Percentiles rank a stretch among this genome's conserved stretches.
Conservation (phyloP, 2,797 vertebrate genomes). For the Calcarius lapponicus region DNA sequence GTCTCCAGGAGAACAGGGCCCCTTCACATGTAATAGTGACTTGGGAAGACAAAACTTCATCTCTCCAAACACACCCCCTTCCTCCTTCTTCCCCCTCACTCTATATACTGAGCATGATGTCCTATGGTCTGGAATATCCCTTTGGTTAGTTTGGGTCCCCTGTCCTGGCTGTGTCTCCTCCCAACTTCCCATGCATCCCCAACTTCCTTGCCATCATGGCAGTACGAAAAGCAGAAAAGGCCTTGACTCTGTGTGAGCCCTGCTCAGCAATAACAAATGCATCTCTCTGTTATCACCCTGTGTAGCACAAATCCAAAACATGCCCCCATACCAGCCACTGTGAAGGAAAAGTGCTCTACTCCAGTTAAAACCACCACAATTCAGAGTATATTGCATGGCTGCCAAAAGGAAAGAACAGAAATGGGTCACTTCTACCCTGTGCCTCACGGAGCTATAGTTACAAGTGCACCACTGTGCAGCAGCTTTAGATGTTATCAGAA, state of each 20-base stretch:
- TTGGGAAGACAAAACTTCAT: background rate
- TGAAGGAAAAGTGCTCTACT: background rate
- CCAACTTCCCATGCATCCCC: rapidly evolving
- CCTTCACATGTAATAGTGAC: background rate
- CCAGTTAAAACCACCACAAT: background rate
- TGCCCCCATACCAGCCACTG: no score
- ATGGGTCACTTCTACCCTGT: background rate
- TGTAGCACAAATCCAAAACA: background rate
- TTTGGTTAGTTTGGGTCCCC: background rate
- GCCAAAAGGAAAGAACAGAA: background rate
- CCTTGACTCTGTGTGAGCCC: background rate
- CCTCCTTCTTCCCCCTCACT: rapidly evolving
- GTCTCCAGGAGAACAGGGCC: background rate
- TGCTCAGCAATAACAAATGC: background rate
- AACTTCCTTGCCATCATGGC: background rate
- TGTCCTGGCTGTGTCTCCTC: background rate
- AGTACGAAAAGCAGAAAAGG: background rate
- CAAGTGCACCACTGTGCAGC: background rate
- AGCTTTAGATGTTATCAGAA: background rate
- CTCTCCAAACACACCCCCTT: rapidly evolving
- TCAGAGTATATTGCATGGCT: background rate
- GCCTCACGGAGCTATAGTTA: background rate
- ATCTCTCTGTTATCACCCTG: background rate
- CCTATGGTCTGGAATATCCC: background rate
- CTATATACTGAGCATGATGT: background rate